Percentiles rank a stretch among this genome's conserved stretches.
phyloP scores from a whole-genome alignment of 2,797 vertebrate genomes.

The Notoglanidium macrostoma region DNA sequence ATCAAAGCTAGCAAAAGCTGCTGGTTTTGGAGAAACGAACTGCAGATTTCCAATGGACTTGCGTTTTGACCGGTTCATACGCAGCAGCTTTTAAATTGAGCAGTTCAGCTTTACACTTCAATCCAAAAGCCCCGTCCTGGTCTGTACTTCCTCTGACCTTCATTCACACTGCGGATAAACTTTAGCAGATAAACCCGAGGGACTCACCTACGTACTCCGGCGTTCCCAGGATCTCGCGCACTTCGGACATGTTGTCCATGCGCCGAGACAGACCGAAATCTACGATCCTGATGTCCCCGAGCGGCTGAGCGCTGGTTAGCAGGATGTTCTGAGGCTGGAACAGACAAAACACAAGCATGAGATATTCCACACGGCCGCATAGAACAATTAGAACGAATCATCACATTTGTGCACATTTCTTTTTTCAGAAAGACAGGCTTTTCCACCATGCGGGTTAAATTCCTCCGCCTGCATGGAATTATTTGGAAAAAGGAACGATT shows the following conservation, averaged over 20 bases:
- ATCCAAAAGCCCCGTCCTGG: background rate
- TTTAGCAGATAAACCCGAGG: background rate
- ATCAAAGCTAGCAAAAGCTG: background rate
- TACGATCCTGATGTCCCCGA: conserved; percentile 84
- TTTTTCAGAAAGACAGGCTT: background rate
- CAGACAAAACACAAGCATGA: conserved; percentile 25
- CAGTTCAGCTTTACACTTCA: background rate
- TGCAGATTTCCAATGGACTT: background rate
- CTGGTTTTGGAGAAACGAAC: too few relatives aligned
- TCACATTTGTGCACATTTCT: background rate
- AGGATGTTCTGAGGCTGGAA: conserved; percentile 83
- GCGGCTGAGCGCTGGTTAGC: conserved; percentile 77
- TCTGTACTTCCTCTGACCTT: conserved; percentile 7
- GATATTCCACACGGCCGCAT: background rate
- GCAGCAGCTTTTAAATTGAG: background rate
- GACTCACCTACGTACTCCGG: conserved; percentile 86
- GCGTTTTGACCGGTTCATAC: background rate
- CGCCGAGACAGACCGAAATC: conserved; percentile 83
- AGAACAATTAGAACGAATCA: too few relatives aligned
- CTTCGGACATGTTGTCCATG: conserved; percentile 76
- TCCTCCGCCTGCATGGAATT: background rate
- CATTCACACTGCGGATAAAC: background rate
- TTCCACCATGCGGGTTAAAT: background rate
- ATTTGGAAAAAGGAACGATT: conserved; percentile 3
- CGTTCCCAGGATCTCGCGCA: conserved; percentile 83